Evolutionary conservation across 2,888 invertebrate species (phyloP), one percentile per base, ranked within the genome.

Genomic region (Lycocerus yunnanus): DNA sequence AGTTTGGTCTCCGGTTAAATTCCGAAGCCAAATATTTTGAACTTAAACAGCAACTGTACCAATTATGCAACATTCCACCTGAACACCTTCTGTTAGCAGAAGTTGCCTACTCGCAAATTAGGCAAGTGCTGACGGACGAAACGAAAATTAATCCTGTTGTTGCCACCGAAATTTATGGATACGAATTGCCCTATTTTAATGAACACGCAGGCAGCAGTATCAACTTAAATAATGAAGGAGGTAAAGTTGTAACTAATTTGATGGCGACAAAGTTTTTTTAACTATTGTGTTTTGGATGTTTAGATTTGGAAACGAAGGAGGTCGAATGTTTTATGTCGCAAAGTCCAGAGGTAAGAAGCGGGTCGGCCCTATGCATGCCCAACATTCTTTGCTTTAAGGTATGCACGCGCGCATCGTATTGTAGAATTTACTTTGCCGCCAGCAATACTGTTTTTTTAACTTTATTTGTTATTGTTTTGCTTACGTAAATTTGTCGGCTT

Each of bases 341-440:
- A 80, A 86, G 86, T 81, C 87, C 89, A 87, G 91, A 91, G 92
- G 91, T 91, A 91, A 91, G 91, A 88, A 89, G 90, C 89, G 89
- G 90, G 88, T 90, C 92, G 90, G 92, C 92, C 89, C 92, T 93
- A 91, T 94, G 93, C 93, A 93, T 93, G 93, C 93, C 93, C 89
- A 90, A 92, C 91, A 92, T 93, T 90, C 93, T 93, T 90, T 94
- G 93, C 93, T 93, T 93, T 91, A 93, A 94, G 93, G 93, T 94
- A 92, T 88, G 90, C 89, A 89, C 89, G 84, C 83, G 83, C 76
- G 68, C 70, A 59, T 68, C 67, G 43, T 63, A 27, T 58, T 11
- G 43, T 68, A 69, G 61, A 18, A 68, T 58, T 68, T 21, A 43
- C 68, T 73, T 75, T 75, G 75, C 70, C 63, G 70, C 73, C n/a